A percentile compares a stretch with the other conserved stretches of the same genome.
Conservation (phyloP, 2,797 vertebrate species). For the Picus viridis region DNA sequence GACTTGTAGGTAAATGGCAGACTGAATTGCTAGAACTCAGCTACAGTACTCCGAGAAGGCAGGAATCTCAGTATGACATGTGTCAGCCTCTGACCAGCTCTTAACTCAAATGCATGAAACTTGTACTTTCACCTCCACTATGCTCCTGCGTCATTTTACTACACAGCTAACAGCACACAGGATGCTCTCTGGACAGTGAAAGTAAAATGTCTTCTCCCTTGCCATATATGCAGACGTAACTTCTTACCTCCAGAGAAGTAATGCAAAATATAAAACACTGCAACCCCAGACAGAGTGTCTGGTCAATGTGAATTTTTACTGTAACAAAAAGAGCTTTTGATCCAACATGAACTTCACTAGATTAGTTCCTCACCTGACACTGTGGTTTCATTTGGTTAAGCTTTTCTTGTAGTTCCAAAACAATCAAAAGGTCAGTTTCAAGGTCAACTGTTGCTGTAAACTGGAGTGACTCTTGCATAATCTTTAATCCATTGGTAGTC, state of each 20-base stretch:
- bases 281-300: not conserved
- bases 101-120: not conserved
- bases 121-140: not conserved
- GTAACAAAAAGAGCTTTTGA: not conserved
- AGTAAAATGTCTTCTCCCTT: not conserved
- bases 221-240: not conserved
- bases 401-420: constrained; percentile 80
- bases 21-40: not conserved
- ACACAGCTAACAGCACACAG: fast-evolving
- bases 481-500: constrained; percentile 81
- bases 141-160: not conserved
- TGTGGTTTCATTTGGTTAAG: constrained; percentile 84
- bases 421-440: constrained; percentile 80
- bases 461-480: constrained; percentile 83
- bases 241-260: not conserved
- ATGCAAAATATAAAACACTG: not conserved
- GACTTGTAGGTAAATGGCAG: not conserved
- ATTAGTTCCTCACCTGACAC: constrained; percentile 80
- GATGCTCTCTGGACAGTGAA: not conserved
- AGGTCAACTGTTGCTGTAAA: constrained; percentile 84
- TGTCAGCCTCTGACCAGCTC: not conserved
- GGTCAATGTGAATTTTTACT: not conserved
- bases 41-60: not conserved
- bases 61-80: not conserved
- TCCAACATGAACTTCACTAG: not conserved